These are phyloP conservation scores for Myotis yumanensis DNA, from an alignment of 2,113 vertebrate species.

Conservation along the genomic window DNA sequence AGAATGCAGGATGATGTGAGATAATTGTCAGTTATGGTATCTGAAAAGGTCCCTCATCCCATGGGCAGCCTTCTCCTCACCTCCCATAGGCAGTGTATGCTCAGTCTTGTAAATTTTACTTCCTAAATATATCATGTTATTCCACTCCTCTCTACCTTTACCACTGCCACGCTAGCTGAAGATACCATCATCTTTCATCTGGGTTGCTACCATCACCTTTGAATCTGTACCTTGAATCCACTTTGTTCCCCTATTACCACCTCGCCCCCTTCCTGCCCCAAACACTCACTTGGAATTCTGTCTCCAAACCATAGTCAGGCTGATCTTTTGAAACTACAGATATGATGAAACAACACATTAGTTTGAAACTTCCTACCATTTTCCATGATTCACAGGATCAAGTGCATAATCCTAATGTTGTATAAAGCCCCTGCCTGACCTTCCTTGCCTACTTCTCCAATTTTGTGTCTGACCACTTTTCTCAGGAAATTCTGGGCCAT, in stretches of 20 bases:
- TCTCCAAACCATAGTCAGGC: background rate
- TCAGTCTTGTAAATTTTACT: background rate
- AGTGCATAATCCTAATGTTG: background rate
- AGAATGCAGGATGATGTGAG: background rate
- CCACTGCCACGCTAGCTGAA: background rate
- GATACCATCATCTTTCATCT: background rate
- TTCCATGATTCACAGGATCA: conserved; percentile 21
- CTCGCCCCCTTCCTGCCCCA: background rate
- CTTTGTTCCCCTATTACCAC: background rate
- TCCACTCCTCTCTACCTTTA: background rate
- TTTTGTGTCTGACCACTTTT: background rate
- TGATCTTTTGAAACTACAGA: background rate
- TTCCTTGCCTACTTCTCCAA: background rate
- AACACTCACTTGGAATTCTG: background rate
- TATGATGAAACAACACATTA: background rate
- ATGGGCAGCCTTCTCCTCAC: background rate
- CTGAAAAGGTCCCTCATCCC: background rate
- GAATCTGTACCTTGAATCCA: background rate
- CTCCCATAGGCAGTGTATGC: background rate
- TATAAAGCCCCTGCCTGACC: background rate
- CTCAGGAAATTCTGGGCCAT: background rate
- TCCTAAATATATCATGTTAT: background rate
- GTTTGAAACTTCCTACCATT: background rate
- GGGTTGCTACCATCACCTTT: background rate
- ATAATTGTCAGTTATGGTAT: background rate